phyloP scores from a whole-genome alignment of 2,888 invertebrate species.

The Xestoiulus laeticollis region DNA sequence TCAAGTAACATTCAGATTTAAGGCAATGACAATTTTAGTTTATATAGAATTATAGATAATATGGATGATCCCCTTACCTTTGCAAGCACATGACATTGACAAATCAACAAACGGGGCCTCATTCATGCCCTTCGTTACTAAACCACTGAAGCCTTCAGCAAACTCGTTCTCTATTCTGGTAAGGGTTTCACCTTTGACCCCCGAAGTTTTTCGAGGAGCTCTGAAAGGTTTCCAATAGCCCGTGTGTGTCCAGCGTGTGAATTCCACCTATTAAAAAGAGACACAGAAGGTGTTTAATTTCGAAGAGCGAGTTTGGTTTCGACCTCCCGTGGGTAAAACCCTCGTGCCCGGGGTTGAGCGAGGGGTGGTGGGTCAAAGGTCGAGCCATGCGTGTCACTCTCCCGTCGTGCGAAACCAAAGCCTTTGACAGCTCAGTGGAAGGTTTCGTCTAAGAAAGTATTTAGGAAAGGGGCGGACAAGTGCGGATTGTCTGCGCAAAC shows the following conservation, averaged over 20 bases:
- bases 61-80: background rate
- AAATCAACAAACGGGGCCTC: background rate
- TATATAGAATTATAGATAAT: background rate
- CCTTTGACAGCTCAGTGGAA: slow-evolving; percentile 36
- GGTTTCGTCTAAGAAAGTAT: slow-evolving; percentile 26
- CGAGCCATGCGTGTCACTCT: slow-evolving; percentile 44
- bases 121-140: slow-evolving; percentile 7
- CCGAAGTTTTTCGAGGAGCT: background rate
- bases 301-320: slow-evolving; percentile 19
- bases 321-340: background rate
- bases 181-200: slow-evolving; percentile 1
- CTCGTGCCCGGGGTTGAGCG: background rate
- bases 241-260: background rate
- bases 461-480: slow-evolving; percentile 26
- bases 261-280: slow-evolving; percentile 18
- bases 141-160: background rate
- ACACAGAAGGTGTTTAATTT: slow-evolving; percentile 26
- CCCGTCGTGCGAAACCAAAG: slow-evolving; percentile 38
- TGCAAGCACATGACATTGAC: background rate
- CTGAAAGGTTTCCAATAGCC: background rate
- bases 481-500: slow-evolving; percentile 19
- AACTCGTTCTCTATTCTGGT: background rate
- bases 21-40: background rate
- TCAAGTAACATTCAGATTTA: too few species aligned
- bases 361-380: slow-evolving; percentile 41